Evolutionary conservation across 2,797 vertebrate genomes (phyloP), one percentile per base, ranked within the genome.

Genomic region (Tadarida brasiliensis): DNA sequence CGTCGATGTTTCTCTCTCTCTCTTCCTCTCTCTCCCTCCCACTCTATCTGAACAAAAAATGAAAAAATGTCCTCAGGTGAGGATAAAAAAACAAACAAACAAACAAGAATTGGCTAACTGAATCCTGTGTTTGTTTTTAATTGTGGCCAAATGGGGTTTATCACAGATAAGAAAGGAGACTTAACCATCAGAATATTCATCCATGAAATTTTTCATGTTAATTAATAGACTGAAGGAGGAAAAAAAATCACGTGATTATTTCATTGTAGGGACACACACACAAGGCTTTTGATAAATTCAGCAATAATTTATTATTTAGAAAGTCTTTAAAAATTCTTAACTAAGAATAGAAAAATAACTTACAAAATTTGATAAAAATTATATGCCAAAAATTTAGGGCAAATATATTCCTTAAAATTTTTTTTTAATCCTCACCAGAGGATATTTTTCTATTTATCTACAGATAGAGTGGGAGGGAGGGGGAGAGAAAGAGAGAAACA

Each of bases 131-230:
- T 90, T 56, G 86, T 76, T 33, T 85, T 22, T 61, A 80, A 87
- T 92, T n/a, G 47, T 35, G 83, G 65, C 65, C 65, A 87, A 49
- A 33, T 22, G 28, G 51, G 8, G 33, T 54, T 95, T 91, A 89
- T 80, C 71, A 59, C 61, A 63, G 84, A 57, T 63, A 78, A 80
- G 63, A 93, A 94, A 90, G 70, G 39, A 88, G 57, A 93, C 83
- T 89, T 82, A 92, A 74, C 51, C 30, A 67, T 78, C 35, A 91
- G 57, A 93, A 95, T 86, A 26, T 49, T 22, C 24, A 70, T 17
- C 12, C 19, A n/a, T 61, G 86, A 91, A 65, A 9, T 56, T 87
- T 83, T 92, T 47, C 28, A 30, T 12, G 19, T 68, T 87, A 65
- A 68, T 83, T 78, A 87, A 44, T 30, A 63, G 85, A 67, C 19